Conservation (phyloP, 2,113 vertebrate species). For the Tor tambroides region DNA sequence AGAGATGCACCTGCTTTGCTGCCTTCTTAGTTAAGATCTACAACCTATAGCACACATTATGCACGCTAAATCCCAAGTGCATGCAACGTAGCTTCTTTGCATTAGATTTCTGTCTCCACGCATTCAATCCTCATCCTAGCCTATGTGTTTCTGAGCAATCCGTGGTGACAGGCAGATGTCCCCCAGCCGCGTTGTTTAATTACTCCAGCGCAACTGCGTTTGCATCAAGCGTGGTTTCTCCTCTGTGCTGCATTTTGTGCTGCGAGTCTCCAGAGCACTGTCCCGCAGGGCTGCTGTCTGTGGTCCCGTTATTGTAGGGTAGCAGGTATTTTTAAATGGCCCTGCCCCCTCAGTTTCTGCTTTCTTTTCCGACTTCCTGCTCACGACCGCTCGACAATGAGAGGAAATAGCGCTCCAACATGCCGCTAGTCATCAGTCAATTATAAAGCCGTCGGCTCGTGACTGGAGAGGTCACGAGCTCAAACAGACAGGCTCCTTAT, state of each 20-base stretch:
- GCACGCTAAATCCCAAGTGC: background rate
- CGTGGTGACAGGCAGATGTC: background rate
- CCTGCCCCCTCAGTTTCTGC: slow-evolving; percentile 80
- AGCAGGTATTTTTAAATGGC: slow-evolving; percentile 76
- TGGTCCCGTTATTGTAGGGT: slow-evolving; percentile 58
- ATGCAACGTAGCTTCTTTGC: background rate
- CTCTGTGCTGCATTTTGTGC: background rate
- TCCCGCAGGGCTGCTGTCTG: background rate
- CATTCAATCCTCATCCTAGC: background rate
- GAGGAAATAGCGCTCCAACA: slow-evolving; percentile 98
- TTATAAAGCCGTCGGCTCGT: slow-evolving; percentile 61
- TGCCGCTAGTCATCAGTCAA: slow-evolving; percentile 74
- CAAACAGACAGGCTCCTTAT: slow-evolving; percentile 6
- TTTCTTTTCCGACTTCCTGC: slow-evolving; percentile 99
- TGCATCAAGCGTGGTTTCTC: background rate
- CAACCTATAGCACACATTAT: background rate
- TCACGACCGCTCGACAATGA: slow-evolving; percentile 97
- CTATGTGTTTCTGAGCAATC: background rate
- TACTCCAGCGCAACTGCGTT: background rate
- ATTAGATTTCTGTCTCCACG: background rate
- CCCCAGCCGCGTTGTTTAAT: background rate
- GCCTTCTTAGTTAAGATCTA: background rate
- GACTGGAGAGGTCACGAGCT: slow-evolving; percentile 65
- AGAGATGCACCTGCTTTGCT: slow-evolving; percentile 32
- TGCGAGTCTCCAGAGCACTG: background rate